Conservation (phyloP, 2,888 invertebrate genomes). For the Aproaerema taeniolella region DNA sequence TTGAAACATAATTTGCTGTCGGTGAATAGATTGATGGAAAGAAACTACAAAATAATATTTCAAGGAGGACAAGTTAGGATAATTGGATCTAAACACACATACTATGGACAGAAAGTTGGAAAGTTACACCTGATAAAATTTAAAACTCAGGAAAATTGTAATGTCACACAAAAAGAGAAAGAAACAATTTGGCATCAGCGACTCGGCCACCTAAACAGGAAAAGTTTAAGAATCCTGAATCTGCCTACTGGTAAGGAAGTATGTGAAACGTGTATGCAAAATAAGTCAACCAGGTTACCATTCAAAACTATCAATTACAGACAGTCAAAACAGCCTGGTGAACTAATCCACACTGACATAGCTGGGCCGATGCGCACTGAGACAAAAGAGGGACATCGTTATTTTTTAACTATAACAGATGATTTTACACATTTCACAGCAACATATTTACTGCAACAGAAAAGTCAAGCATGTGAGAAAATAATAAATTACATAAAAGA, state of each 20-base stretch:
- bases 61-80: background rate
- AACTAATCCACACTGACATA: background rate
- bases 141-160: no score
- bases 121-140: background rate
- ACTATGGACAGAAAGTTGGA: background rate
- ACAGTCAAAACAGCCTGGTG: background rate
- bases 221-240: conserved; percentile 11
- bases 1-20: background rate
- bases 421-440: background rate
- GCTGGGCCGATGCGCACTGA: background rate
- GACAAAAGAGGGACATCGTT: no score
- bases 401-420: background rate
- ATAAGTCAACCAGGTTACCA: conserved; percentile 12
- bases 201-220: conserved; percentile 17
- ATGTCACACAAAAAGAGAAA: background rate
- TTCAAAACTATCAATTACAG: conserved; percentile 4
- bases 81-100: background rate
- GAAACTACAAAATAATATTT: background rate
- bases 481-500: no score
- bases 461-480: conserved; percentile 9
- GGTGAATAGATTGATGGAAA: background rate
- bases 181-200: conserved; percentile 17
- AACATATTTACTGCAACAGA: background rate
- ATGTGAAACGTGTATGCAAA: conserved; percentile 13
- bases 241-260: conserved; percentile 6